Evolutionary conservation across 2,797 vertebrate species (phyloP), one percentile per base, ranked within the genome.

Genomic region (Harpagifer antarcticus): DNA sequence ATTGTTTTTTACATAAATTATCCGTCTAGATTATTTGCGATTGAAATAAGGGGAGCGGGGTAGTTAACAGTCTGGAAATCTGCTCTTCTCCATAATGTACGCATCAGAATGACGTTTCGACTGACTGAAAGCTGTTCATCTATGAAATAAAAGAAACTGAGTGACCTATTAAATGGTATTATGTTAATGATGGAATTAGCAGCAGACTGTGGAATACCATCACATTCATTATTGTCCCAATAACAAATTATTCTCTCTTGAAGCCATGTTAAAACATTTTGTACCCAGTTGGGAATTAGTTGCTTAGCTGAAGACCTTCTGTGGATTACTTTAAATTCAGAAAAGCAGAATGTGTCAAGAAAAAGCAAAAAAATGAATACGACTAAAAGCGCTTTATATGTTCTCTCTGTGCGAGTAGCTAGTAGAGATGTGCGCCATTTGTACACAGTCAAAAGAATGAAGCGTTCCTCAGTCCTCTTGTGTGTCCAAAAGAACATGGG

Each of bases 1-100:
- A 93, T 91, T 88, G 89, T 82, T 82, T 89, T 93, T 81, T 91
- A 84, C 87, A 92, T 91, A 91, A 93, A 94, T 94, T 86, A 92
- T 90, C 83, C 54, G 78, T 87, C 74, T 45, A 68, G 86, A 92
- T 88, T 91, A 85, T 91, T 92, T 87, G 86, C 81, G 88, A 84
- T 85, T 92, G 68, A 89, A 90, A 90, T 92, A 82, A 87, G 84
- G 64, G 47, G 68, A 89, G 74, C 15, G 10, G 84, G 81, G 68
- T 86, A 80, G 85, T 92, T 92, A 89, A 85, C 68, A 75, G 74
- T 66, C 79, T 68, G 63, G 79, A 86, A 87, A 85, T 86, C 83
- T 82, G 83, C 79, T 83, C 67, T 75, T 48, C 50, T 70, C 72
- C 79, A 78, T 89, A 78, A 89, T 83, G 66, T 68, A 68, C n/a